Conservation (phyloP, 2,113 vertebrate species). For the Rhabdomys dilectus region DNA sequence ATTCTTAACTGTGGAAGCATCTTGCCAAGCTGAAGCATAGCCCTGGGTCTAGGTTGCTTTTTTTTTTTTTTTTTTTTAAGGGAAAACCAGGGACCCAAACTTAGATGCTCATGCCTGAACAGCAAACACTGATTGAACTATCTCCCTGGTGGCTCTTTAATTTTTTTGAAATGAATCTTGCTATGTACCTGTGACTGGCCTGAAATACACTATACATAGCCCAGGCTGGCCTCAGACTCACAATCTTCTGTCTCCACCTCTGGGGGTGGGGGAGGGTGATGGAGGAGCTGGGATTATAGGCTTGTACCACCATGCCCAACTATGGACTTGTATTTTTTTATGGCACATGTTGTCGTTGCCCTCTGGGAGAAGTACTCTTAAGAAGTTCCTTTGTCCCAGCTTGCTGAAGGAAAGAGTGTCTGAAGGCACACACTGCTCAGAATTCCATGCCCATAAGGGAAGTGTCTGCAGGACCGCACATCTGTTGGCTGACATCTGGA, state of each 20-base stretch:
- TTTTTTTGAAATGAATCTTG: neutral
- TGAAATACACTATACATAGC: neutral
- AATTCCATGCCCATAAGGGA: constrained; percentile 58
- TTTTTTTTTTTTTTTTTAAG: neutral
- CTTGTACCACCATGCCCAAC: neutral
- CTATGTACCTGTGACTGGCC: neutral
- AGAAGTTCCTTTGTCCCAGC: constrained; percentile 73
- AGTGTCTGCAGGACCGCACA: neutral
- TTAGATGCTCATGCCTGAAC: neutral
- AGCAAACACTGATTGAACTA: no score
- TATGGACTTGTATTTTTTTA: constrained; percentile 70
- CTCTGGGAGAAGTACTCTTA: constrained; percentile 78
- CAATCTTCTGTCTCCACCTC: neutral
- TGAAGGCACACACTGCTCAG: neutral
- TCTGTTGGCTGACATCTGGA: neutral
- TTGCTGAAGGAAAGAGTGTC: constrained; percentile 71
- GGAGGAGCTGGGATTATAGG: neutral
- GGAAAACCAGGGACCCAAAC: no score
- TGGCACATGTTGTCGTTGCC: constrained; percentile 63
- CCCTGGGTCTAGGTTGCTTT: neutral
- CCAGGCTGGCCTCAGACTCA: neutral
- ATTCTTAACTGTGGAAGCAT: neutral
- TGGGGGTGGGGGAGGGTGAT: neutral
- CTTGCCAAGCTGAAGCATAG: neutral
- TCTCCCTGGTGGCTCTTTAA: neutral